Base-by-base conservation (phyloP, 2,888 invertebrate species). In the Sceliomorpha sp. region DNA sequence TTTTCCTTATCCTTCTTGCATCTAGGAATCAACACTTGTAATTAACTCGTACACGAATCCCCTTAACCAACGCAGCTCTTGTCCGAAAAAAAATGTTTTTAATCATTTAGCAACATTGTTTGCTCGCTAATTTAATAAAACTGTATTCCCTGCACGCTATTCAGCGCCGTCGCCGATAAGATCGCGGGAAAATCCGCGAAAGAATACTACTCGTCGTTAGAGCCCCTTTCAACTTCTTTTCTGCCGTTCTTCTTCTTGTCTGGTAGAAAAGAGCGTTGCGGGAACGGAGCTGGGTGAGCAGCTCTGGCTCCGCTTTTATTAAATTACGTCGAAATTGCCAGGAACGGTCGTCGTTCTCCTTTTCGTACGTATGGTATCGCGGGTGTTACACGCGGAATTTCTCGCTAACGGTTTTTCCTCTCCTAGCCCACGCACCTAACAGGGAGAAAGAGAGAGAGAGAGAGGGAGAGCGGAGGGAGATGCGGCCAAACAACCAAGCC, bases 141-240 rank as follows among this genome's bases (percentile, higher is more conserved):
- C 36, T 20, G n/a, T 17, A 39, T 39, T 39, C 2, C 8, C 3
- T 6, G 9, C 39, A 13, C 24, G 9, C 15, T 20, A 17, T 39
- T 37, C 15, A 8, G 20, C 26, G 7, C 5, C 12, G 7, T 8
- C 12, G 1, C 1, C 42, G 50, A 60, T 50, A 50, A 60, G 55
- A 68, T 60, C 68, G 62, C 62, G 62, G 68, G 68, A 68, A 68
- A 68, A 56, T 56, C 27, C 20, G 34, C 34, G 26, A 45, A 60
- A 55, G 34, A 45, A 47, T 42, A 50, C 42, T n/a, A n/a, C n/a
- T n/a, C 39, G 47, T 55, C 48, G 40, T 55, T 63, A 55, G 9
- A 9, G 9, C 8, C 9, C 8, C 1, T 8, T 9, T 29, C 8
- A 29, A 8, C 8, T 9, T 29, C 9, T 29, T 29, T n/a, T n/a